Evolutionary conservation across 2,113 vertebrate genomes (phyloP), one percentile per base, ranked within the genome.

Genomic region (Motacilla tschutschensis): DNA sequence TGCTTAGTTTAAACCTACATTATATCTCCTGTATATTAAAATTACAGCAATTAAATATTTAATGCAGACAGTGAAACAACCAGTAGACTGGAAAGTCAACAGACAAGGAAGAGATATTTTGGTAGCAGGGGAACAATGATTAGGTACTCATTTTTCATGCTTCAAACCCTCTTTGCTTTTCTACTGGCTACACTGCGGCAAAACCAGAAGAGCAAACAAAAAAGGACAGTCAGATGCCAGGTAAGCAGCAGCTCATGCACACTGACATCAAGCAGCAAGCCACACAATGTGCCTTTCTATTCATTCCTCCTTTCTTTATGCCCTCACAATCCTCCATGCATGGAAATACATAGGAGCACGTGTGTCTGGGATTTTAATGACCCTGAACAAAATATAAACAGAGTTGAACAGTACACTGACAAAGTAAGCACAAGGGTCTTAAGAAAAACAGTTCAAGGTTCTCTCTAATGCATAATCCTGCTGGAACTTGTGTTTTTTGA

Each of bases 391-490:
- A 95, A 93, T 60, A 94, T 62, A 92, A 95, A 93, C 90, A 94
- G 85, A 76, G 53, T 60, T 74, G 59, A 94, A 92, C 72, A 92
- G 88, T 33, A 76, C 67, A 85, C 59, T 92, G 76, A 67, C 50
- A 83, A 83, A 93, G 60, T 82, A 86, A 93, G 65, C 88, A 79
- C 90, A 29, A 79, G 66, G 44, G 83, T 67, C 79, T 89, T 94
- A 94, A 94, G 77, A 89, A 94, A 94, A 95, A 92, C 82, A 94
- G 75, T 89, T 92, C 91, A 88, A 65, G 50, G 87, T 85, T 93
- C 91, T 62, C 84, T 92, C 79, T 94, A 91, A 95, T 85, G 82
- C 65, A 91, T 92, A 94, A 94, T 94, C 89, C 92, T 92, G 72
- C 87, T 94, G 88, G 76, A 95, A 91, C 54, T 82, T 70, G 33